These are phyloP conservation scores for Trichomalopsis sarcophagae DNA, from an alignment of 1,140 invertebrate species.

Conservation along the genomic window DNA sequence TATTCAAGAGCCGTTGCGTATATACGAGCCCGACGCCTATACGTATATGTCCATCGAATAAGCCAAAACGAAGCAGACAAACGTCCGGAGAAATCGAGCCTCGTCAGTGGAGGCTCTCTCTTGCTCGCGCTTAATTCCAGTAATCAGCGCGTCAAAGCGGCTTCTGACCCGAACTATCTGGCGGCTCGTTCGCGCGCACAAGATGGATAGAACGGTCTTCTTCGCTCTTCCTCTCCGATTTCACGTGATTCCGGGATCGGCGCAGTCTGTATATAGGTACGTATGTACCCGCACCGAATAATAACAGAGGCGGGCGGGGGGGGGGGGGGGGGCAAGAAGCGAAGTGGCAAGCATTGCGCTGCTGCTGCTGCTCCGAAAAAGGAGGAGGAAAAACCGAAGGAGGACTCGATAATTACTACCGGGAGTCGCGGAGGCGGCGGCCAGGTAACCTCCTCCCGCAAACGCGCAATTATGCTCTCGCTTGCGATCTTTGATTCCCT, in stretches of 20 bases:
- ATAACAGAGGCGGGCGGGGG: constrained; percentile 62
- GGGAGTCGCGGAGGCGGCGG: constrained; percentile 73
- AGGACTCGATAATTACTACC: constrained; percentile 75
- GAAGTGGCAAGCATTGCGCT: not conserved
- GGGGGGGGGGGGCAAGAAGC: constrained; percentile 29
- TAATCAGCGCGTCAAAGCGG: constrained; percentile 72
- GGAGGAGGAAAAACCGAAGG: constrained; percentile 57
- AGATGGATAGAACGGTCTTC: constrained; percentile 33
- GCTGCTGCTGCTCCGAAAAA: constrained; percentile 42
- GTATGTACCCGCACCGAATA: constrained; percentile 65
- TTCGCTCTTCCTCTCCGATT: constrained; percentile 33
- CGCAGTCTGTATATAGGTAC: constrained; percentile 21
- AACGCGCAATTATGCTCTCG: constrained; percentile 73
- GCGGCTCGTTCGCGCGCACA: not conserved
- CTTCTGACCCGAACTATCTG: constrained; percentile 67
- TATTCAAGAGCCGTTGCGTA: not conserved
- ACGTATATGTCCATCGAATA: not conserved
- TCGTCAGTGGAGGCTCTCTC: constrained; percentile 54
- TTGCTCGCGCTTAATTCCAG: constrained; percentile 69
- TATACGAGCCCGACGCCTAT: constrained; percentile 13
- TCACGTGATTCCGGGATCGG: constrained; percentile 45
- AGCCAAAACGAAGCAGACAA: not conserved
- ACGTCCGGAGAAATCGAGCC: not conserved
- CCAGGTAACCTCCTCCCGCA: constrained; percentile 70
- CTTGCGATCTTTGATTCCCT: not conserved